phyloP scores from a whole-genome alignment of 2,113 vertebrate species.

The Lota lota region DNA sequence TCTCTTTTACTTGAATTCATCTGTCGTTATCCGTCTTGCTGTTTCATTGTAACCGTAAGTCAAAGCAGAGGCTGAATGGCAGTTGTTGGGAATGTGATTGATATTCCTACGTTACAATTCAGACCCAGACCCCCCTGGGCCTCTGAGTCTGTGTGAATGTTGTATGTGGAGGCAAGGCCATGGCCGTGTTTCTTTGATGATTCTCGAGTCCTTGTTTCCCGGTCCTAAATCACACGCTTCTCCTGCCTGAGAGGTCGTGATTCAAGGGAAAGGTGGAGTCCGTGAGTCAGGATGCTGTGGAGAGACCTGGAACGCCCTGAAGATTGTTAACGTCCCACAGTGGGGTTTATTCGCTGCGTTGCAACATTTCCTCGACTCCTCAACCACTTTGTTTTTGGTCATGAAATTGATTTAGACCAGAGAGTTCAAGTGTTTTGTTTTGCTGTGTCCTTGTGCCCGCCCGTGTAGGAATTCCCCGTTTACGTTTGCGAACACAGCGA shows the following conservation, averaged over 20 bases:
- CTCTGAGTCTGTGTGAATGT: constrained; percentile 1
- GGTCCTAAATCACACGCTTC: not conserved
- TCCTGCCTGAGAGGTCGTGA: constrained; percentile 43
- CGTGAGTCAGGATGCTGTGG: constrained; percentile 48
- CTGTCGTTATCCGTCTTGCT: not conserved
- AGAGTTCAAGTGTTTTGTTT: constrained; percentile 33
- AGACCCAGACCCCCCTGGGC: constrained; percentile 13
- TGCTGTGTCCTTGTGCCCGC: constrained; percentile 37
- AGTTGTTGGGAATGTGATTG: not conserved
- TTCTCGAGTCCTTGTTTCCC: constrained; percentile 29
- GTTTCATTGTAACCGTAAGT: constrained; percentile 38
- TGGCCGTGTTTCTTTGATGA: constrained; percentile 24
- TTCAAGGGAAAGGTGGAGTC: constrained; percentile 37
- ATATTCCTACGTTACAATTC: constrained; percentile 32
- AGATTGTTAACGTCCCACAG: constrained; percentile 52
- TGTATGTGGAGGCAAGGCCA: constrained; percentile 12
- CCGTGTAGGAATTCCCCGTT: constrained; percentile 31
- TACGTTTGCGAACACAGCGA: constrained; percentile 27
- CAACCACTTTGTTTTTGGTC: constrained; percentile 46
- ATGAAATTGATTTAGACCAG: constrained; percentile 47
- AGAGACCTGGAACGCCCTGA: constrained; percentile 56
- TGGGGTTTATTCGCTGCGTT: constrained; percentile 46
- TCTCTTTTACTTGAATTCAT: constrained; percentile 24
- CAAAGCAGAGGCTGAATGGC: constrained; percentile 47
- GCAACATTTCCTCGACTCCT: constrained; percentile 41